Conservation (phyloP, 2,888 invertebrate genomes). For the Limnephilus marmoratus region DNA sequence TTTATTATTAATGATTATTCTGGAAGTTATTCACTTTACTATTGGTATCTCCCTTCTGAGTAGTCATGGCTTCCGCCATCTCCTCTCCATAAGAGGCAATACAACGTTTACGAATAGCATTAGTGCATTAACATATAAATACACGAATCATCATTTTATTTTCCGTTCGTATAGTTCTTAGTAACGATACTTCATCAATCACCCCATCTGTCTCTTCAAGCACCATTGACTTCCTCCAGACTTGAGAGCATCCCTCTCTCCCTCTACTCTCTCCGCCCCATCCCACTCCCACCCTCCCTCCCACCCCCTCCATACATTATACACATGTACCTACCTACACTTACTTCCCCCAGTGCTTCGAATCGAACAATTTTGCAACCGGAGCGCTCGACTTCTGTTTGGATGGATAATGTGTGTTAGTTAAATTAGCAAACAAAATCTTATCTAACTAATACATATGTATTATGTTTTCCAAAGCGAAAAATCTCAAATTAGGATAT, state of each 20-base stretch:
- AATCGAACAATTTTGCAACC: not conserved
- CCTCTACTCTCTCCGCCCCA: not conserved
- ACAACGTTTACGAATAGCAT: conserved; percentile 45
- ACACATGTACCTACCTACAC: not conserved
- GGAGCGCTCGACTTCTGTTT: not conserved
- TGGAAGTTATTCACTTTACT: not conserved
- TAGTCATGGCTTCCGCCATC: not conserved
- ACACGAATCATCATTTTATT: conserved; percentile 51
- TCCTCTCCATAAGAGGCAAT: not conserved
- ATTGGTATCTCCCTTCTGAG: not conserved
- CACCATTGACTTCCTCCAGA: conserved; percentile 41
- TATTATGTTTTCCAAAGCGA: not conserved
- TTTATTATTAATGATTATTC: conserved; percentile 34
- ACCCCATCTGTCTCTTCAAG: conserved; percentile 41
- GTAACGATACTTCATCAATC: conserved; percentile 46
- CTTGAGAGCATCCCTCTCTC: conserved; percentile 29
- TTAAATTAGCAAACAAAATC: not conserved
- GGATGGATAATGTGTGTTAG: not conserved
- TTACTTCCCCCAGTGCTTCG: not conserved
- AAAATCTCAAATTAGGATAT: not conserved
- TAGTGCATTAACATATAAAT: conserved; percentile 50
- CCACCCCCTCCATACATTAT: not conserved
- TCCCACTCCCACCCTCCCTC: not conserved
- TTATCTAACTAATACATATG: not conserved
- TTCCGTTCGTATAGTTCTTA: conserved; percentile 30